Base-by-base conservation (phyloP, 2,113 vertebrate genomes). In the Trematomus loennbergii region DNA sequence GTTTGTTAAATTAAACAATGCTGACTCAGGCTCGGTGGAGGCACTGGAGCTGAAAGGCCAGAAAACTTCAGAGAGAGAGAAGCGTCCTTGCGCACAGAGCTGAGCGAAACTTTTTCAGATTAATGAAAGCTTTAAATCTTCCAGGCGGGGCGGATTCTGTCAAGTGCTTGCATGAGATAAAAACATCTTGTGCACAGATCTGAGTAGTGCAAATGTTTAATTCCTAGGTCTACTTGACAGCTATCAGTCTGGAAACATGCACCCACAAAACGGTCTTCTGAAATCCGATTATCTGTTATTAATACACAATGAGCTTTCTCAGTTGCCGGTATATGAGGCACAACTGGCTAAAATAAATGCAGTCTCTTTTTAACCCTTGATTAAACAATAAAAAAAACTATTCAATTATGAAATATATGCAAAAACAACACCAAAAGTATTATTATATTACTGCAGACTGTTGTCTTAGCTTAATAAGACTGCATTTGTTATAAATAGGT, bases 61-160 rank as follows among this genome's bases (percentile, higher is more conserved):
- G 29, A 22, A 17, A 45, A 54, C 55, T 11, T 17, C 36, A 40
- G 36, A 40, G 40, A 71, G 40, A 58, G 54, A 52, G 9, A 73
- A 50, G 9, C 12, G 12, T n/a, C 33, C 13, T 12, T 63, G 17
- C 25, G 57, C 68, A 71, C 33, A 43, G 62, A 74, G 50, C 61
- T 33, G 43, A 53, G 18, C 50, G 57, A 49, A 80, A 11, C 36
- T 70, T 0, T 3, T 20, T 65, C 17, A 53, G 12, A 86, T 65
- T 68, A 67, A 52, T 61, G 46, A 25, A 17, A 36, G 17, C 33
- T 82, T 59, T 70, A 50, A 72, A 70, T 82, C 65, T 59, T 75
- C 36, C 46, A 52, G 70, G 40, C 43, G 2, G n/a, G 58, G 69
- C 20, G 16, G 36, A n/a, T 73, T 75, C 49, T 46, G 25, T n/a